Evolutionary conservation across 2,888 invertebrate genomes (phyloP), one percentile per base, ranked within the genome.

Genomic region (Plebejus argus): DNA sequence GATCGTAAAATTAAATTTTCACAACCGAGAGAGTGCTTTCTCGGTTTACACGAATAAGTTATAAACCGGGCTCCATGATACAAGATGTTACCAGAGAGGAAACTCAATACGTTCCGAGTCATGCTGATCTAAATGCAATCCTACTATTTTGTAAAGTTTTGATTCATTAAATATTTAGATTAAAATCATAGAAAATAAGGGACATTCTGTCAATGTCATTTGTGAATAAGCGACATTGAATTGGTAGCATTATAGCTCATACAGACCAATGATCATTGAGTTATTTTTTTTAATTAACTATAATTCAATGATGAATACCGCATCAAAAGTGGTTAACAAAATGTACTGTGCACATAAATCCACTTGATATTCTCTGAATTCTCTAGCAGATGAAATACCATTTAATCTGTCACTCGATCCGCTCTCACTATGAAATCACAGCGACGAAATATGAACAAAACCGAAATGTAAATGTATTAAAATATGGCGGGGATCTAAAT

Each of bases 401-500:
- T 66, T 66, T 66, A 66, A 28, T 66, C 15, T 15, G 28, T 66
- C 66, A 66, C 66, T 5, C 28, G 66, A 66, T 66, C 28, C 23
- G 20, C 61, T 23, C 23, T 20, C 58, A 58, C 28, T 66, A 33
- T 7, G 18, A 18, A 7, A 33, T 66, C 12, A 71, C 35, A 35
- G 35, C 35, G 39, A 39, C 71, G 39, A 71, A 71, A 71, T 71
- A 71, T 71, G 71, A 39, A 39, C 8, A 71, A 35, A 71, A 39
- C 18, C 15, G 12, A 80, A 76, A 71, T 70, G 78, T 76, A 72
- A 45, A 45, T 79, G 71, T 78, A 78, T 78, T 74, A 74, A 74
- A 74, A 74, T 49, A 74, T 53, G 12, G 28, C 49, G 53, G 23
- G 18, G 74, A 18, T 72, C 53, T 35, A 78, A 79, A 83, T 82